Evolutionary conservation across 2,888 invertebrate genomes (phyloP), one percentile per base, ranked within the genome.

Genomic region (Netelia fuscicornis): DNA sequence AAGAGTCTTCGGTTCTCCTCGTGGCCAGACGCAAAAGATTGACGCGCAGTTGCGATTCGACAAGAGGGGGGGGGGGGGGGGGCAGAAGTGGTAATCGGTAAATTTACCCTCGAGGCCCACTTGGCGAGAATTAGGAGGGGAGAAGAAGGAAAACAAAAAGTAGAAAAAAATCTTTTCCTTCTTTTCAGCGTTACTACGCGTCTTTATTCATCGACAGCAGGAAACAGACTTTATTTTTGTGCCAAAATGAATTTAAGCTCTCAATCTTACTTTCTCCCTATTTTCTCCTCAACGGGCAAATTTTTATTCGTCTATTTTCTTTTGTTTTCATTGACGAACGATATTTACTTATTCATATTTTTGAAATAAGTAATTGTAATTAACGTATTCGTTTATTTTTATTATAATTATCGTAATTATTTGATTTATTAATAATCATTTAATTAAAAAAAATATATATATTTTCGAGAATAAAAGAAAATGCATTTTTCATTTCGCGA

Each of bases 121-220:
- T 3, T 9, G 44, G n/a, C n/a, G 56, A 54, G 1, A 56, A 56
- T 0, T 0, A 17, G 17, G 30, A 5, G 5, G 0, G 30, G 30
- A 5, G 30, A 62, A 17, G 42, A 11, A 56, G 25, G 54, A n/a
- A 42, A 65, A 52, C 58, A 6, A 58, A 67, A 81, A 54, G 37
- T 20, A 30, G 23, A 48, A 52, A 64, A 44, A 71, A 54, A 58
- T 23, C 54, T 75, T 52, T 65, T 17, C 58, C 23, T 20, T n/a
- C 30, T 20, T 68, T 62, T 58, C 48, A 23, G 70, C 48, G 48
- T 52, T 68, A 11, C 11, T 62, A 30, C 44, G 37, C 10, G 37
- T 48, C 13, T 17, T 62, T 37, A 64, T 52, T 10, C 56, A 71
- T 20, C 64, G 3, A 25, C 65, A 11, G n/a, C 56, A 44, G 42